Evolutionary conservation across 2,113 vertebrate genomes (phyloP), one percentile per base, ranked within the genome.

Genomic region (Hipposideros armiger): DNA sequence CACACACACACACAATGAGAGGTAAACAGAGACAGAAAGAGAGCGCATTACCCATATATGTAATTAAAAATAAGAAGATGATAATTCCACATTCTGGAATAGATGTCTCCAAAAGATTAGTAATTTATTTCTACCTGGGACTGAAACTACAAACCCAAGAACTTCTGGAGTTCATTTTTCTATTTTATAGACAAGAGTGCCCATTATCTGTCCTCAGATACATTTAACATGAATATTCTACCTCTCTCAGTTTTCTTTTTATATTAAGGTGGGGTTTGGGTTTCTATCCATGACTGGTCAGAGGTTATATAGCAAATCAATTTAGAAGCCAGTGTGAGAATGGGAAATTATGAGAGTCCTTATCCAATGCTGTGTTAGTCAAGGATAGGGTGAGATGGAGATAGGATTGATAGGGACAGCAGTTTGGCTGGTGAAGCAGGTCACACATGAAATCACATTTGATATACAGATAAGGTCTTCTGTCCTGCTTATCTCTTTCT

Each of bases 381-480:
- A 67, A 78, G 45, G 26, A 11, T 30, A 66, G 52, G 17, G 14
- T 80, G 32, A 69, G 22, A 5, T 69, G 30, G 42, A 74, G 87
- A 50, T 19, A 56, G 11, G 62, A 78, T 70, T 90, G 90, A 78
- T 82, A 93, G 69, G 72, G 40, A 89, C 76, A 92, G 56, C 36
- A 66, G 32, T 69, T 77, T 88, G 66, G 11, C 87, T 87, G 40
- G 40, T 81, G 40, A 32, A 77, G 28, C 13, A 42, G 60, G 42
- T 90, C 76, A 90, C 76, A 84, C 67, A 22, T 90, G 87, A 96
- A 90, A 70, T 95, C 92, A 77, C 73, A 94, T 93, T 95, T 94
- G 92, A 97, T 95, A 86, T 72, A 88, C 56, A 90, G 85, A 74
- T 94, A 95, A 80, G 24, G 76, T 92, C 69, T 88, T 96, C n/a